Evolutionary conservation across 2,113 vertebrate genomes (phyloP), one percentile per base, ranked within the genome.

Genomic region (Sphyrna mokarran): DNA sequence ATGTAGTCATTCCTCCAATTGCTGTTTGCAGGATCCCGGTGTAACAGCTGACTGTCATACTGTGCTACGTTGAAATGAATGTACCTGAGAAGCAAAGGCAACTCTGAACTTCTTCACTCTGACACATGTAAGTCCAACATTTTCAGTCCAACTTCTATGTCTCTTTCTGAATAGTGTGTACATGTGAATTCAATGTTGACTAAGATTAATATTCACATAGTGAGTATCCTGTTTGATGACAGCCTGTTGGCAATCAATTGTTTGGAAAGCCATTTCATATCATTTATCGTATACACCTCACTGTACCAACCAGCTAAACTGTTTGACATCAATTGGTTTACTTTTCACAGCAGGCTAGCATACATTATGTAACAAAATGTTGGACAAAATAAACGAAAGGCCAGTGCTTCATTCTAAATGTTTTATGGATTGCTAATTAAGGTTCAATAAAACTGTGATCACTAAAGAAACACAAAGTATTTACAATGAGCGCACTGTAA

Each of bases 271-370:
- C 85, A 87, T 22, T 58, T 66, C 54, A n/a, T 33, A n/a, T n/a
- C 18, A n/a, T 66, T 93, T 63, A n/a, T n/a, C n/a, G 23, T 1
- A 68, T 37, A 40, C 90, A 11, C 22, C 23, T 90, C 23, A 61
- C 8, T 94, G 33, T 14, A 68, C 68, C 26, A 94, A 43, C 93
- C 68, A 94, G 22, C 13, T 70, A 61, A 66, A 66, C 90, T 70
- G 93, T 70, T 94, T 94, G 29, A 70, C 93, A 94, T 43, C n/a
- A 70, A 43, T 70, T 43, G n/a, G 70, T 70, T 70, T 69, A 37
- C 16, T 94, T 94, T 40, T 3, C 33, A 70, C 10, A 23, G 33
- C 22, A 94, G 20, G 20, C 91, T 70, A n/a, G 16, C 66, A 69
- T 23, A 22, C 33, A 43, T 94, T 70, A n/a, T 70, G 66, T 23